Base-by-base conservation (phyloP, 1,140 invertebrate species). In the Holotrichia oblita region DNA sequence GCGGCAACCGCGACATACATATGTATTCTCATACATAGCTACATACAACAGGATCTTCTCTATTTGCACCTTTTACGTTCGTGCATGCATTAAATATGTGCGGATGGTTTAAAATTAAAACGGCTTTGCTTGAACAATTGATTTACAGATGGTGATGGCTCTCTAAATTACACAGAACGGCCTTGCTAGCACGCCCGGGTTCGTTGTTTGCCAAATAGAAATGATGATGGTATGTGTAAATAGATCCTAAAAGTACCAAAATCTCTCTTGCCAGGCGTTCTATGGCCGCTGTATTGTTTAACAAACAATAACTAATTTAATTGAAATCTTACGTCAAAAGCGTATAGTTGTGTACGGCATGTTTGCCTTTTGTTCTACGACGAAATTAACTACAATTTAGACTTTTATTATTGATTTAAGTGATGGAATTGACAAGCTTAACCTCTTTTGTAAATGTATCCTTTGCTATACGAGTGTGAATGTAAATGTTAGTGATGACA, bases 221-320 rank as follows among this genome's bases (percentile, higher is more conserved):
- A 69, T 27, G 20, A 69, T 34, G 61, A 69, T 34, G 27, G 61
- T 10, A 69, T 69, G n/a, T 69, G 61, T 69, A 69, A 69, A 69
- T 69, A 69, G 61, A 69, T 24, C 61, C 61, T 24, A 69, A 48
- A 48, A 27, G 61, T 34, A 69, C 61, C 20, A 69, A 27, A 27
- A 22, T 69, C 20, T 69, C 48, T 55, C 17, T n/a, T 17, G 14
- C 9, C 48, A 6, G 1, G 27, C 61, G 61, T n/a, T 6, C 61
- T 22, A 34, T 69, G 2, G 61, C 24, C 44, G 44, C 61, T 12
- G 48, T 55, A 69, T 69, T 69, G 61, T 69, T 69, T 69, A 69
- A 69, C 61, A 69, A 69, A 69, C 61, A 69, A 69, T 69, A 69
- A 69, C 61, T 27, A 34, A 69, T 69, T 69, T 69, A 69, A 69